Conservation (phyloP, 2,888 invertebrate genomes). For the Rhyacophila evoluta region DNA sequence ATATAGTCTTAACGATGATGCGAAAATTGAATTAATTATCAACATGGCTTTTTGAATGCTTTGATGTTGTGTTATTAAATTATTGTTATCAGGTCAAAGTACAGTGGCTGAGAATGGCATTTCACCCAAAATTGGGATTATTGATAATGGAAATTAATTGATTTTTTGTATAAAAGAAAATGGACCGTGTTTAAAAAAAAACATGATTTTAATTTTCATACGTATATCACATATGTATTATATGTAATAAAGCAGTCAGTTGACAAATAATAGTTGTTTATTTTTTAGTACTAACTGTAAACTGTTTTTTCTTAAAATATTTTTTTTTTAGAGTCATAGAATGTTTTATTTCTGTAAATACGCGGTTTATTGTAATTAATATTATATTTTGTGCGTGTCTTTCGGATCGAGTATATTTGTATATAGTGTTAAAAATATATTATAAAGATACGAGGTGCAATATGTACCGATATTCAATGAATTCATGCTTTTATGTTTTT, state of each 20-base stretch:
- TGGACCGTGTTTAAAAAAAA: not conserved
- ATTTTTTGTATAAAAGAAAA: too few species aligned
- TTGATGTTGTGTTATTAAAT: too few species aligned
- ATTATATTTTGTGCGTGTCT: not conserved
- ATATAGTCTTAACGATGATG: too few species aligned
- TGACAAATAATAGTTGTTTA: not conserved
- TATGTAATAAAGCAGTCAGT: not conserved
- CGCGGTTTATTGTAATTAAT: not conserved
- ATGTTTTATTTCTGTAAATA: constrained; percentile 19
- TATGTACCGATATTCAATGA: not conserved
- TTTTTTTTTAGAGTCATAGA: not conserved
- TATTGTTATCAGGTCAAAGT: too few species aligned
- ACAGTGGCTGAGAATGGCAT: too few species aligned
- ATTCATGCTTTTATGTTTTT: not conserved
- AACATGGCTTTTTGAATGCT: too few species aligned
- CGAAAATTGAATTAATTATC: too few species aligned
- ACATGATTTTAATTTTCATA: too few species aligned
- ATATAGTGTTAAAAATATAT: constrained; percentile 4
- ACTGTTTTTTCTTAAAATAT: not conserved
- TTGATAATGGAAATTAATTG: too few species aligned
- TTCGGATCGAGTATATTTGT: constrained; percentile 11
- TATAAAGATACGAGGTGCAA: constrained; percentile 4
- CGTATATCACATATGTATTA: too few species aligned
- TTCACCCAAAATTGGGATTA: too few species aligned
- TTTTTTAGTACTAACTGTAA: not conserved